phyloP scores from a whole-genome alignment of 1,140 invertebrate genomes.

The Drosophila tropicalis region DNA sequence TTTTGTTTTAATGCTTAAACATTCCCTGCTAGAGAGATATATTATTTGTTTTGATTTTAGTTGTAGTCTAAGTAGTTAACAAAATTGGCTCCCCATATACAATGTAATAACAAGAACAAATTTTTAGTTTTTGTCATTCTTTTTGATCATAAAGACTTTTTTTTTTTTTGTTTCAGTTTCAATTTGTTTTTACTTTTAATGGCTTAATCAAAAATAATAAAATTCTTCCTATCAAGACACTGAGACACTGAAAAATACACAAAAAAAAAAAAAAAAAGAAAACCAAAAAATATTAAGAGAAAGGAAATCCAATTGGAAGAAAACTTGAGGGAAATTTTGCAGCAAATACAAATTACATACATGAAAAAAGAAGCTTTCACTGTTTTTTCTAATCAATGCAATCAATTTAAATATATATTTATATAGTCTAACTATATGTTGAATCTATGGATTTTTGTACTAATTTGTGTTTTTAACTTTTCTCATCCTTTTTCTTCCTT shows the following conservation, averaged over 20 bases:
- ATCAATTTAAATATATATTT: constrained; percentile 1
- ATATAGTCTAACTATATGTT: not conserved
- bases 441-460: not conserved
- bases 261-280: constrained; percentile 62
- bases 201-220: constrained; percentile 2
- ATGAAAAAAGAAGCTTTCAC: constrained; percentile 61
- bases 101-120: not conserved
- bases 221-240: constrained; percentile 9
- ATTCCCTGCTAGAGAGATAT: not conserved
- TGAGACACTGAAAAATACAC: constrained; percentile 25
- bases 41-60: not conserved
- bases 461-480: constrained; percentile 35
- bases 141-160: not conserved
- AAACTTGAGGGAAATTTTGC: constrained; percentile 24
- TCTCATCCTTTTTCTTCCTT: constrained; percentile 22
- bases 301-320: not conserved
- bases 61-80: constrained; percentile 5
- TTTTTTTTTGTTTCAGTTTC: constrained; percentile 45
- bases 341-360: constrained; percentile 30
- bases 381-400: constrained; percentile 55
- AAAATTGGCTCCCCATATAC: not conserved
- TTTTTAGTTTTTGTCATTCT: not conserved
- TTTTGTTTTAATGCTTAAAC: too few relatives aligned
- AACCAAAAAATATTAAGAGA: not conserved
- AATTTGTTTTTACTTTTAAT: not conserved